Base-by-base conservation (phyloP, 2,113 vertebrate genomes). In the Chaetodon auriga region DNA sequence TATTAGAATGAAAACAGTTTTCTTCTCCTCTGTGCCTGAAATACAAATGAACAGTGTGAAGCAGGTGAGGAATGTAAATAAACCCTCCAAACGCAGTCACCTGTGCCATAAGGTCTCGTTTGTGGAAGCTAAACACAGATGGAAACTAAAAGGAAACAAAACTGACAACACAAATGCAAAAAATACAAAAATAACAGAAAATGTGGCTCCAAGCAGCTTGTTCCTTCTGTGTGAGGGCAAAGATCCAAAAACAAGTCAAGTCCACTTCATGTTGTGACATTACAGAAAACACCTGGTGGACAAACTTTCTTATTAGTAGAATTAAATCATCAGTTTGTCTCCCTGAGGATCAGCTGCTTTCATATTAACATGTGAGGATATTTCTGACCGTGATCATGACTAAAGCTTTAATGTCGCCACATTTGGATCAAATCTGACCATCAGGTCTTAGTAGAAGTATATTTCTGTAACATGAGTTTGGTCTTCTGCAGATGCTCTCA, bases 11-110 rank as follows among this genome's bases (percentile, higher is more conserved):
- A 68, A 85, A 83, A 80, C 60, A n/a, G 7, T 51, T 15, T 70
- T 72, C 0, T 14, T 84, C 36, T 75, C 54, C 35, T 74, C 48
- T 46, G 70, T 60, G 70, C 9, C 45, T 38, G 19, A 82, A 58
- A 75, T 70, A 75, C 69, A 80, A 72, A 86, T 82, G 61, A 75
- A 46, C 35, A 75, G 46, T 36, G 69, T 49, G 45, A 77, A 83
- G 63, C 73, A 75, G 81, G 77, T 83, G 61, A 48, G 53, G 58
- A 49, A 82, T 60, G 60, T 68, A 78, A 83, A 89, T 68, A 43
- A 78, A 76, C 53, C 66, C 49, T 76, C 18, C 36, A 72, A 61
- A 51, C 54, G 43, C 35, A 69, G 76, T 72, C 43, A 54, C 38
- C 58, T 68, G 58, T 71, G 76, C 18, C 63, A 46, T n/a, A 4